phyloP scores from a whole-genome alignment of 2,888 invertebrate species.

The Camptogramma bilineatum region DNA sequence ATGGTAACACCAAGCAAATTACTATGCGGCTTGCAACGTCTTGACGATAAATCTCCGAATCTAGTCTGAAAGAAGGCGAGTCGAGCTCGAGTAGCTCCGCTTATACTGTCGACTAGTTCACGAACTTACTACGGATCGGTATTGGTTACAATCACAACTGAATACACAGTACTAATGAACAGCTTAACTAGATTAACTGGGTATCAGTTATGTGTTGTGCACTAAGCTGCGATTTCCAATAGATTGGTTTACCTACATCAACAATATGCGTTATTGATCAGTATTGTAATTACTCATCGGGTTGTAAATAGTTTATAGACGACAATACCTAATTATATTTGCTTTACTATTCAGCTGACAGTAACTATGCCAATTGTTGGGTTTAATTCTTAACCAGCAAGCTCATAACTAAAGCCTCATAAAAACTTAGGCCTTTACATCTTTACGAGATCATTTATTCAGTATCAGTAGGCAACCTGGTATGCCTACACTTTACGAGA shows the following conservation, averaged over 20 bases:
- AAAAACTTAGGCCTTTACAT: no score
- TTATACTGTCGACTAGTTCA: not conserved
- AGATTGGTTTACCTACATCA: not conserved
- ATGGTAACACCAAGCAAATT: slow-evolving; percentile 14
- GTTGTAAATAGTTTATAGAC: no score
- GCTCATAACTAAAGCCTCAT: no score
- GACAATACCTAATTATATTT: no score
- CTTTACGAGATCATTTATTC: no score
- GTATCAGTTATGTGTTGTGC: not conserved
- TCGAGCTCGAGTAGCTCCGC: not conserved
- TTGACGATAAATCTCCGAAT: not conserved
- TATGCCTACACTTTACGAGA: no score
- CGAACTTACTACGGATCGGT: not conserved
- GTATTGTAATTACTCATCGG: not conserved
- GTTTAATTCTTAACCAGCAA: no score
- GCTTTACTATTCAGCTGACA: no score
- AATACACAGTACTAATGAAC: not conserved
- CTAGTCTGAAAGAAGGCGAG: not conserved
- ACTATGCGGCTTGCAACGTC: slow-evolving; percentile 5
- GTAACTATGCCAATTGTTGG: no score
- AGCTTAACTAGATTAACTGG: not conserved
- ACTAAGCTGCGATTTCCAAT: not conserved
- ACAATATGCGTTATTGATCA: not conserved
- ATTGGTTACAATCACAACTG: not conserved
- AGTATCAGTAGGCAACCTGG: no score